Conservation (phyloP, 2,797 vertebrate species). For the Neostethus bicornis region DNA sequence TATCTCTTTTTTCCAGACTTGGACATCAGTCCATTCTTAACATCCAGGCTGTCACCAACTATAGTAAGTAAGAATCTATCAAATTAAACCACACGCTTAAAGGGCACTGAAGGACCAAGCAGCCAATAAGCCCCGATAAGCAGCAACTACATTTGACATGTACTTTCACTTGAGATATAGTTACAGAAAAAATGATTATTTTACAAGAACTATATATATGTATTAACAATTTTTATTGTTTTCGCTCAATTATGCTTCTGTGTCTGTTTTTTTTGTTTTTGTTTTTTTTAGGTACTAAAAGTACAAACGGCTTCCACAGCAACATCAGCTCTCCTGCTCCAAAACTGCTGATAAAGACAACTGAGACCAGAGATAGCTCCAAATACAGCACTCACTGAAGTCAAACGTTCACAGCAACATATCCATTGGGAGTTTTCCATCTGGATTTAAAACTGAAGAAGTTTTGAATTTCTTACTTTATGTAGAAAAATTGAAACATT, state of each 20-base stretch:
- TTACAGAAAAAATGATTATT: neutral
- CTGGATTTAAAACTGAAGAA: neutral
- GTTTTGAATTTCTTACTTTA: neutral
- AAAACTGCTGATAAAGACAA: slow-evolving; percentile 75
- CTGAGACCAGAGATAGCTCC: slow-evolving; percentile 68
- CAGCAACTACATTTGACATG: neutral
- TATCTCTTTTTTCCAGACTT: slow-evolving; percentile 60
- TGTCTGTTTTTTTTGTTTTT: neutral
- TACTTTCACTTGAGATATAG: neutral
- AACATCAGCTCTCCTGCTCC: slow-evolving; percentile 59
- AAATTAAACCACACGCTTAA: too few relatives aligned
- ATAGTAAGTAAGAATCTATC: slow-evolving; percentile 81
- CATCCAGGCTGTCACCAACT: slow-evolving; percentile 74
- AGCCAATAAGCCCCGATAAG: neutral
- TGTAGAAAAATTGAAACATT: neutral
- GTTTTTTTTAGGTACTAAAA: slow-evolving; percentile 55
- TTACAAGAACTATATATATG: neutral
- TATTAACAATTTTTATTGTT: neutral
- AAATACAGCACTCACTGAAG: slow-evolving; percentile 69
- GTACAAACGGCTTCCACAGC: slow-evolving; percentile 55
- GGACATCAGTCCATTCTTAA: slow-evolving; percentile 76
- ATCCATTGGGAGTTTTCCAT: neutral
- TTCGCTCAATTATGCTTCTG: fast-evolving
- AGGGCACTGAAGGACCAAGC: neutral
- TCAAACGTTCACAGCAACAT: neutral